These are phyloP conservation scores for Hydrotaea cyrtoneurina DNA, from an alignment of 2,888 invertebrate genomes.

Conservation along the genomic window DNA sequence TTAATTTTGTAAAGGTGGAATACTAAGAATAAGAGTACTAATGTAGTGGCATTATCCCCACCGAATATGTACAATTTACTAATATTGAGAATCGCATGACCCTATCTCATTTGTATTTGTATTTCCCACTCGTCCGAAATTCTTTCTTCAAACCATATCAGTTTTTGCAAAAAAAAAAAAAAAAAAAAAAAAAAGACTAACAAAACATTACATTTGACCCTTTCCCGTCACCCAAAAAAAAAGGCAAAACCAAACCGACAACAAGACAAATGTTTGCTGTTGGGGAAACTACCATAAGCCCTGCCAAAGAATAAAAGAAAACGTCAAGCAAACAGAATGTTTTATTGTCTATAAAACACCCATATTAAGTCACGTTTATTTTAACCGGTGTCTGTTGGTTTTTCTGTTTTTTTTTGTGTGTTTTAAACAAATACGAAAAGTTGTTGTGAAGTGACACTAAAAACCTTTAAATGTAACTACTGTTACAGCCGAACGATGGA, in stretches of 20 bases:
- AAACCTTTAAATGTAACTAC: slow-evolving; percentile 38
- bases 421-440: slow-evolving; percentile 34
- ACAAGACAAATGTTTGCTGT: slow-evolving; percentile 9
- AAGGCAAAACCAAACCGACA: background rate
- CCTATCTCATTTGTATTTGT: too few species aligned
- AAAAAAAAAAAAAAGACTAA: background rate
- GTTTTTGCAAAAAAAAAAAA: too few species aligned
- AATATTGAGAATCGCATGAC: too few species aligned
- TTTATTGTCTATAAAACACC: slow-evolving; percentile 34
- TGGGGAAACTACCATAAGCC: background rate
- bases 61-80: too few species aligned
- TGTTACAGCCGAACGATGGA: background rate
- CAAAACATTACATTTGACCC: background rate
- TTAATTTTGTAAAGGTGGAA: too few species aligned
- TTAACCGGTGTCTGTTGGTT: background rate
- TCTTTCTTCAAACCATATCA: too few species aligned
- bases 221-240: background rate
- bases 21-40: too few species aligned
- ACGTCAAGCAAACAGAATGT: slow-evolving; percentile 29
- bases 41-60: too few species aligned
- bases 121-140: too few species aligned
- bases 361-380: slow-evolving; percentile 42
- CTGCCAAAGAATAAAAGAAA: slow-evolving; percentile 24
- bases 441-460: slow-evolving; percentile 30
- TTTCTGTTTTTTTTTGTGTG: background rate